Conservation (phyloP, 2,113 vertebrate species). For the Scytalopus superciliaris region DNA sequence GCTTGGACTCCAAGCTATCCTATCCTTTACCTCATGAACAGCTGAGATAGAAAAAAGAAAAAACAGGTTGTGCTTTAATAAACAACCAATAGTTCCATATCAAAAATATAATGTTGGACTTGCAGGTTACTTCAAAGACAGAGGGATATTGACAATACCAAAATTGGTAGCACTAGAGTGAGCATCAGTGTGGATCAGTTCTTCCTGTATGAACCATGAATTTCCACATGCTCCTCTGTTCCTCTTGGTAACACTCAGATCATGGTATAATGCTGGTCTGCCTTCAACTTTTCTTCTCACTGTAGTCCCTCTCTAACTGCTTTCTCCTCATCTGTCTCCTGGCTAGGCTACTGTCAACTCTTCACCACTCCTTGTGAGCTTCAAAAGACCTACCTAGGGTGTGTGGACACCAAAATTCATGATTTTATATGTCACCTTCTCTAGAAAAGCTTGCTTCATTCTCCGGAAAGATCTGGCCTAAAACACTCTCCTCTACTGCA, state of each 20-base stretch:
- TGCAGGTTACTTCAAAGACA: not conserved
- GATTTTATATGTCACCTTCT: not conserved
- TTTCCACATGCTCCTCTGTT: not conserved
- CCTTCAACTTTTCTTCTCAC: not conserved
- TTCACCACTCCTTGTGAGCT: not conserved
- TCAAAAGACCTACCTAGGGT: not conserved
- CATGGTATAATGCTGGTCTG: not conserved
- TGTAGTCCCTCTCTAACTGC: not conserved
- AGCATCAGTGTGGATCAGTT: not conserved
- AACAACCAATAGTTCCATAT: not conserved
- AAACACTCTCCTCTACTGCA: not conserved
- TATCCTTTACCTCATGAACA: not conserved
- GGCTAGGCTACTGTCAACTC: not conserved
- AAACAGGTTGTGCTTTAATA: not conserved
- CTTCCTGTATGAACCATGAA: not conserved
- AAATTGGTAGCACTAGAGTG: not conserved
- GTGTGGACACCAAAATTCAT: accelerated
- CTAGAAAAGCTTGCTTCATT: not conserved
- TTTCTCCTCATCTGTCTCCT: not conserved
- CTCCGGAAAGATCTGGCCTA: not conserved
- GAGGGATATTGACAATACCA: not conserved
- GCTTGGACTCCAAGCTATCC: not conserved
- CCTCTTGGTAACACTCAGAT: not conserved
- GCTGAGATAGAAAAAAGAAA: not conserved
- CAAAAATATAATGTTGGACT: not conserved